These are phyloP conservation scores for Pammene fasciana DNA, from an alignment of 2,888 invertebrate genomes.

Conservation along the genomic window DNA sequence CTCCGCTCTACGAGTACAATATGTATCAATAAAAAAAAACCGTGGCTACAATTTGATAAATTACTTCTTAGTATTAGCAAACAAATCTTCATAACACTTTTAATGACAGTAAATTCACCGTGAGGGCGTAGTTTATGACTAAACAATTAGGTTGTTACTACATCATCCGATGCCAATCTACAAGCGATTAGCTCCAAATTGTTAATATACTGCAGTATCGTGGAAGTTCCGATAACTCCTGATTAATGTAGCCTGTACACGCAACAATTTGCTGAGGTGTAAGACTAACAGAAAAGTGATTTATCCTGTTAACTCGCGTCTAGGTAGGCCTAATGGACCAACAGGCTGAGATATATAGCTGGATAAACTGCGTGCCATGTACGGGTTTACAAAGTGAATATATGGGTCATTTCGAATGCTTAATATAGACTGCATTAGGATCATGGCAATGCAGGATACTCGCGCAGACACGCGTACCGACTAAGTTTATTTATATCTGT, in stretches of 20 bases:
- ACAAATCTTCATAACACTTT: neutral
- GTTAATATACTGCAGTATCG: conserved; percentile 54
- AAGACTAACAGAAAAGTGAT: conserved; percentile 43
- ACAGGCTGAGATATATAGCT: conserved; percentile 59
- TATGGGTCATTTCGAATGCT: conserved; percentile 61
- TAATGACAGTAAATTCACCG: neutral
- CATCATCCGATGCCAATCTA: conserved; percentile 31
- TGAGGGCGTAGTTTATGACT: conserved; percentile 8
- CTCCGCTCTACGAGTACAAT: too few relatives aligned
- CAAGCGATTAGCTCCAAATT: conserved; percentile 42
- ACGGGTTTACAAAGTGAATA: conserved; percentile 59
- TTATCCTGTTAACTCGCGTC: conserved; percentile 39
- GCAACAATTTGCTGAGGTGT: conserved; percentile 68
- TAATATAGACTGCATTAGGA: conserved; percentile 56
- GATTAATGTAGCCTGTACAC: conserved; percentile 67
- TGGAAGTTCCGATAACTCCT: conserved; percentile 62
- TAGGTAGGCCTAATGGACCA: conserved; percentile 43
- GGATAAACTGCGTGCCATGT: conserved; percentile 66
- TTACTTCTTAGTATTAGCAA: neutral
- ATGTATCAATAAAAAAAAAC: neutral
- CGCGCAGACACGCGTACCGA: neutral
- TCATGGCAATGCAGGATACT: conserved; percentile 28
- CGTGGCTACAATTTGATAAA: neutral
- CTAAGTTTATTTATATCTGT: neutral
- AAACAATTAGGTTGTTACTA: conserved; percentile 26